These are phyloP conservation scores for Scaptomyza pallida DNA, from an alignment of 1,140 invertebrate species.

Conservation along the genomic window DNA sequence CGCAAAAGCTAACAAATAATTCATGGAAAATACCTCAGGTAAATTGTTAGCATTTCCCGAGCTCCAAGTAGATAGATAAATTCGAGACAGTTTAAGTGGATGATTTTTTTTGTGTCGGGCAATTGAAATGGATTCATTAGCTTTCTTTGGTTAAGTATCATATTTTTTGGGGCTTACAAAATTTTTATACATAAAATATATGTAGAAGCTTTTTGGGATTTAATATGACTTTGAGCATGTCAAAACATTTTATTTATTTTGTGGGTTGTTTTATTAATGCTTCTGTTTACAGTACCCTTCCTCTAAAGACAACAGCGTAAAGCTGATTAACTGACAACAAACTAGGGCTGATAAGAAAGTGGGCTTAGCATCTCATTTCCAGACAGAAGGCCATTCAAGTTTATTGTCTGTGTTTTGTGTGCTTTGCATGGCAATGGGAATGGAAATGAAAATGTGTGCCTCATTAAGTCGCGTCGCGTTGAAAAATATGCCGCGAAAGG, in stretches of 20 bases:
- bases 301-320: neutral
- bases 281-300: neutral
- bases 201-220: too few species aligned
- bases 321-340: constrained; percentile 35
- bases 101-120: neutral
- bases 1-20: constrained; percentile 54
- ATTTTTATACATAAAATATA: too few species aligned
- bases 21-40: constrained; percentile 37
- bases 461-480: constrained; percentile 65
- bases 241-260: too few species aligned
- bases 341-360: constrained; percentile 41
- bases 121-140: too few species aligned
- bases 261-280: neutral
- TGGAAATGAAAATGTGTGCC: constrained; percentile 53
- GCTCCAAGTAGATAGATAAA: constrained; percentile 16
- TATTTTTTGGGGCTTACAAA: too few species aligned
- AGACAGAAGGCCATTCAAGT: constrained; percentile 30
- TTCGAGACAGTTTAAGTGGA: constrained; percentile 23
- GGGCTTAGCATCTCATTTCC: constrained; percentile 45
- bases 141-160: too few species aligned
- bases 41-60: constrained; percentile 42
- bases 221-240: too few species aligned
- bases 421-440: constrained; percentile 50
- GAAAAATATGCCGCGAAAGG: constrained; percentile 75
- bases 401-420: constrained; percentile 55